phyloP scores from a whole-genome alignment of 1,140 invertebrate species.

The Eriocheir sinensis region DNA sequence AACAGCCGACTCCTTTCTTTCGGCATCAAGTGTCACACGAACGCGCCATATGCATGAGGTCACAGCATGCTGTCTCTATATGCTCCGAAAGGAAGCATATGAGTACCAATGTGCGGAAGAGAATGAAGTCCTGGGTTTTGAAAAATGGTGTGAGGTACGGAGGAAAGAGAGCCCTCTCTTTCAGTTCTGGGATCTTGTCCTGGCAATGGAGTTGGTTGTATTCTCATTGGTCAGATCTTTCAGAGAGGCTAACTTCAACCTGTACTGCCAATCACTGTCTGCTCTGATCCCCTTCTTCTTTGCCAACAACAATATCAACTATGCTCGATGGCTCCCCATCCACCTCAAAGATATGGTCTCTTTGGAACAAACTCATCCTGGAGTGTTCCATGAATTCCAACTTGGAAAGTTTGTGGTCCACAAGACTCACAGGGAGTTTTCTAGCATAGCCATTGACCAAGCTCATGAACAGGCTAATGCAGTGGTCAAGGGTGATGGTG shows the following conservation, averaged over 20 bases:
- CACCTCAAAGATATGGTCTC: constrained; percentile 41
- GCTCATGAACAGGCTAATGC: constrained; percentile 38
- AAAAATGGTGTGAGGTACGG: background rate
- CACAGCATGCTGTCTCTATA: constrained; percentile 31
- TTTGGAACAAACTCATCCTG: constrained; percentile 56
- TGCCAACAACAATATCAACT: constrained; percentile 49
- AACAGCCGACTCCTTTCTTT: constrained; percentile 34
- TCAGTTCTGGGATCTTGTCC: constrained; percentile 35
- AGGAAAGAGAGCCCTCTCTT: constrained; percentile 30
- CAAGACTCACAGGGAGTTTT: constrained; percentile 36
- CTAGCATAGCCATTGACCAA: constrained; percentile 57
- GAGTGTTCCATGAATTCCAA: constrained; percentile 5
- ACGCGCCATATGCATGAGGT: constrained; percentile 29
- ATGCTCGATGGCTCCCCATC: constrained; percentile 67
- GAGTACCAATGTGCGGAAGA: background rate
- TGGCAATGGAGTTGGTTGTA: constrained; percentile 7
- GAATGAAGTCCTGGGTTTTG: background rate
- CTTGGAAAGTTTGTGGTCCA: constrained; percentile 5
- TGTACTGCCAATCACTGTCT: constrained; percentile 34
- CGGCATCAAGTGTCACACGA: background rate
- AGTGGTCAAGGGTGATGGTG: constrained; percentile 79
- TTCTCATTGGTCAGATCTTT: constrained; percentile 28
- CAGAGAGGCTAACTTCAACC: constrained; percentile 31
- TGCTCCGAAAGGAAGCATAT: constrained; percentile 7
- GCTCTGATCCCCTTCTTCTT: background rate